Evolutionary conservation across 2,888 invertebrate species (phyloP), one percentile per base, ranked within the genome.

Genomic region (Pachliopta kotzebuea): DNA sequence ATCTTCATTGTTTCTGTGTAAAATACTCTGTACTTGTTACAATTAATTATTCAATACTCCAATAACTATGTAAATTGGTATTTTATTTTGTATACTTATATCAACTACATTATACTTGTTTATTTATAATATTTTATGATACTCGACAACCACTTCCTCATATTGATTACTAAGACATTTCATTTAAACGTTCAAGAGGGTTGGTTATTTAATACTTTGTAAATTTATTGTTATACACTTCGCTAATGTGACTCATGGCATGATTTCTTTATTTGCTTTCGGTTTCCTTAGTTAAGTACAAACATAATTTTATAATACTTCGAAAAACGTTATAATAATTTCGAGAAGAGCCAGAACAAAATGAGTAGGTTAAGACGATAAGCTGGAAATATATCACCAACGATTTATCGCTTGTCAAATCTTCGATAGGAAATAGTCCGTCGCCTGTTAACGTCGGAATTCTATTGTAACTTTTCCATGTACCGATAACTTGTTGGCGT

Each of bases 381-480:
- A 63, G 56, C 57, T 45, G 54, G 55, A 66, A 62, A 57, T 61
- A 60, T 45, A 45, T 45, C 45, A 61, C 54, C 45, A 61, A 31
- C 54, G 14, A 24, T 17, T 61, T 65, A 65, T 61, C 65, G 60
- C 49, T 50, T 59, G 63, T 55, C 21, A 53, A 55, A 62, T 64
- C 55, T 58, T 17, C 18, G 69, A 67, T 67, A 69, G 66, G 56
- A 20, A 49, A 67, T 45, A 63, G 63, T 62, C 56, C 49, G 55
- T 17, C 56, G 24, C 56, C 53, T 29, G 26, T 21, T 56, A 53
- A 45, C 52, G 56, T 17, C 23, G 62, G 66, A 66, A 69, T 63
- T 55, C 65, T 67, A 50, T 60, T 64, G 50, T 55, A 62, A 68
- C 57, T 64, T 65, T 67, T 70, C 66, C 65, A 62, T 31, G 69